Evolutionary conservation across 1,140 invertebrate genomes (phyloP).

Genomic region (Microplitis demolitor): DNA sequence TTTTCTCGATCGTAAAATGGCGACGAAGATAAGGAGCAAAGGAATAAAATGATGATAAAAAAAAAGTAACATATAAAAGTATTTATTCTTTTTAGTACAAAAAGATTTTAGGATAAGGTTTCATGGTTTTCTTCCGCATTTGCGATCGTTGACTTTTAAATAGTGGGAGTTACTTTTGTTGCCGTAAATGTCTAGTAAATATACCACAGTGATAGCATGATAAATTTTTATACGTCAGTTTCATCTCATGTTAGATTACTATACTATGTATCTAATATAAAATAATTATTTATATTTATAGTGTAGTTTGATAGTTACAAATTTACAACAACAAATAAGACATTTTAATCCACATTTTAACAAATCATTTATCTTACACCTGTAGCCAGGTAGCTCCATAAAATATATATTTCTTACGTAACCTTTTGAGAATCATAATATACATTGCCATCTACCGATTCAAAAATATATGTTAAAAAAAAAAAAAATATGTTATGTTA

Average conservation of each 20-base stretch:
- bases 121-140: constrained; percentile 1
- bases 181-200: constrained; percentile 14
- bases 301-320: no score
- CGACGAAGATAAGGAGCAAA: constrained; percentile 14
- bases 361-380: neutral
- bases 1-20: constrained; percentile 11
- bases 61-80: neutral
- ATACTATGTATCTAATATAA: no score
- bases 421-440: neutral
- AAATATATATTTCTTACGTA: constrained; percentile 15
- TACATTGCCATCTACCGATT: constrained; percentile 1
- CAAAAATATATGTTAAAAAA: neutral
- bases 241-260: neutral
- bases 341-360: no score
- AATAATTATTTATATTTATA: no score
- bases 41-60: neutral
- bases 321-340: no score
- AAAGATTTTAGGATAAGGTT: constrained; percentile 30
- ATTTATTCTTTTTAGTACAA: neutral
- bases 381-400: neutral
- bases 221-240: constrained; percentile 18
- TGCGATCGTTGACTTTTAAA: neutral
- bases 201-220: no score
- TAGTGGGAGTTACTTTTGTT: constrained; percentile 5
- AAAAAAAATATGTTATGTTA: neutral